Evolutionary conservation across 2,113 vertebrate genomes (phyloP).

Genomic region (Peromyscus maniculatus): DNA sequence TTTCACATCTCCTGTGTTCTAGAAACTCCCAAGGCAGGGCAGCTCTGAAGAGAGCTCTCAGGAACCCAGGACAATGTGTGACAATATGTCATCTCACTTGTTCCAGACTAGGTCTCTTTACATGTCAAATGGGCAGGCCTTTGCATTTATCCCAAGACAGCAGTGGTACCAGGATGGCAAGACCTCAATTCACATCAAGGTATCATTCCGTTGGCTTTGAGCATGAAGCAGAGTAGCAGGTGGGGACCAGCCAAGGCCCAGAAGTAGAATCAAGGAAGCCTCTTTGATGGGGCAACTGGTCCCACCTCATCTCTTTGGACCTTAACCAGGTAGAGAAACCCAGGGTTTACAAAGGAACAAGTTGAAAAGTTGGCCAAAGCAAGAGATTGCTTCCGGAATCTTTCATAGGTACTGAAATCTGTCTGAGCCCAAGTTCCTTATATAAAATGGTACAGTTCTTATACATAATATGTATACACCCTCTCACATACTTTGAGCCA

Average conservation of each 20-base stretch:
- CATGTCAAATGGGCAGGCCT: background rate
- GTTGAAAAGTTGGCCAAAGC: background rate
- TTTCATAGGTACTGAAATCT: background rate
- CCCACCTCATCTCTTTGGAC: background rate
- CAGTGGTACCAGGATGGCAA: accelerated
- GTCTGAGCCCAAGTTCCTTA: background rate
- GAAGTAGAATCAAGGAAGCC: accelerated
- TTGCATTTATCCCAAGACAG: accelerated
- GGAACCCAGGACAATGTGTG: background rate
- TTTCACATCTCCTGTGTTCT: conserved; percentile 45
- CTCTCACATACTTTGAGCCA: background rate
- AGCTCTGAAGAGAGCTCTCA: background rate
- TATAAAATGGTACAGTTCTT: background rate
- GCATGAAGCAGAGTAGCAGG: background rate
- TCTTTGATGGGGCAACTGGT: too few relatives aligned
- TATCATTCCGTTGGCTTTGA: background rate
- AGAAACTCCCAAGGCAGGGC: background rate
- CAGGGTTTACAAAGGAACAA: background rate
- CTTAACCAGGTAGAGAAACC: background rate
- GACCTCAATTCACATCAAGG: too few relatives aligned
- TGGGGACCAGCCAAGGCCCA: background rate
- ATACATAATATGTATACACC: background rate
- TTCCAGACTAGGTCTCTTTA: background rate
- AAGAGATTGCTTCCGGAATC: background rate
- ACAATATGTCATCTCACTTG: background rate